phyloP scores from a whole-genome alignment of 2,113 vertebrate genomes.

The Boleophthalmus pectinirostris region DNA sequence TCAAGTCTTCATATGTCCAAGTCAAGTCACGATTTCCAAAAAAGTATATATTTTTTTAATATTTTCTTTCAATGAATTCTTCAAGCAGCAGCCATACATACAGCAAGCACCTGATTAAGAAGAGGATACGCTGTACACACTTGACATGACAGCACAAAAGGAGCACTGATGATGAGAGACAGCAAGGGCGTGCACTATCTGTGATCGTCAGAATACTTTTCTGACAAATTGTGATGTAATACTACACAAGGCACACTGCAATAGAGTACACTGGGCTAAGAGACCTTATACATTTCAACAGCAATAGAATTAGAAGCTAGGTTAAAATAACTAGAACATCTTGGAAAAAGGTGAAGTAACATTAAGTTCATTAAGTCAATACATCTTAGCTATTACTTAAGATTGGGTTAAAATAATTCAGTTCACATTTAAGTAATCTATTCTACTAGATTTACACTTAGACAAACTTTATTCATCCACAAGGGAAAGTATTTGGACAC shows the following conservation, averaged over 20 bases:
- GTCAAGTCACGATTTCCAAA: no score
- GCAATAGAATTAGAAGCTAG: background rate
- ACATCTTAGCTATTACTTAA: no score
- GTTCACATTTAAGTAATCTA: no score
- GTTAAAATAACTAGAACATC: background rate
- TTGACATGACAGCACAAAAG: constrained; percentile 37
- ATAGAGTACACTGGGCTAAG: constrained; percentile 41
- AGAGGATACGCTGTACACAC: constrained; percentile 23
- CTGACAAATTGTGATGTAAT: constrained; percentile 50
- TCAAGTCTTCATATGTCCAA: no score
- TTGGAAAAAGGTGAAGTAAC: no score
- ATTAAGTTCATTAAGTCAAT: no score
- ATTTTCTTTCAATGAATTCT: no score
- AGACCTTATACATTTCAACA: constrained; percentile 43
- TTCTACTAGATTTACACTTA: no score
- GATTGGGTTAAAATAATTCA: no score
- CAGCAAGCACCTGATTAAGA: constrained; percentile 30
- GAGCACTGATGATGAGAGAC: constrained; percentile 34
- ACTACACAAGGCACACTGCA: constrained; percentile 28
- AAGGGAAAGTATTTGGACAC: no score
- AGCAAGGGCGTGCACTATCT: constrained; percentile 34
- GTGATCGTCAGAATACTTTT: constrained; percentile 43
- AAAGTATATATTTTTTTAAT: no score
- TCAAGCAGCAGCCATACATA: background rate
- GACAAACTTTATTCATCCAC: no score